Base-by-base conservation (phyloP, 64 coral and sea anemone species). In the Stichodactyla mertensii region DNA sequence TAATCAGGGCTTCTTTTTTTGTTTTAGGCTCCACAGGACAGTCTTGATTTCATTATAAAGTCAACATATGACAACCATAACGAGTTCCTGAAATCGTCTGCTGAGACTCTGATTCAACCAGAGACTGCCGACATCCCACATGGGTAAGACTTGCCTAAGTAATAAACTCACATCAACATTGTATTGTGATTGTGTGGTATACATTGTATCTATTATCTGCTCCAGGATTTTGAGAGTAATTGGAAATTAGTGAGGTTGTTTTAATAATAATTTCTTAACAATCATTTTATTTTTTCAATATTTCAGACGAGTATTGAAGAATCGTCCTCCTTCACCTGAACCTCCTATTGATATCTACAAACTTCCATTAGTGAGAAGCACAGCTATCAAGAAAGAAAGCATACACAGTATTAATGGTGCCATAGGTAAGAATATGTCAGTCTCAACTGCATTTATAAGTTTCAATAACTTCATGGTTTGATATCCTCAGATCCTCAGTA, bases 21-120 rank as follows among this genome's bases (percentile, higher is more conserved):
- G 51, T 15, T 66, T 87, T 80, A 98, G 96, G 96, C 96, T 36
- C 96, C 96, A 6, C 74, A 91, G 83, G 96, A 98, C 66, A 98
- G 96, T 79, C 92, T 98, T 83, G 96, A 98, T 71, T 98, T 98
- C 88, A 93, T 98, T 8, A 98, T 98, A 31, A 98, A 98, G 71
- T 98, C 96, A 51, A 95, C 92, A 7, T 98, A 98, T 78, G 90
- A 95, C 77, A 93, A 98, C 56, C 96, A 98, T 27, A 85, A 89
- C 18, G 77, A 98, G 57, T 98, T 98, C 77, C 77, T 98, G 79
- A 90, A 86, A 16, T 98, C 96, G 61, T 89, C 91, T 64, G 90
- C 96, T 22, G 93, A 98, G 80, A 99, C 96, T 9, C 82, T 99
- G 19, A 86, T 92, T 55, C 96, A 99, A 81, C 87, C 85, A 70